These are phyloP conservation scores for Leucania comma DNA, from an alignment of 2,888 invertebrate genomes.

Conservation along the genomic window DNA sequence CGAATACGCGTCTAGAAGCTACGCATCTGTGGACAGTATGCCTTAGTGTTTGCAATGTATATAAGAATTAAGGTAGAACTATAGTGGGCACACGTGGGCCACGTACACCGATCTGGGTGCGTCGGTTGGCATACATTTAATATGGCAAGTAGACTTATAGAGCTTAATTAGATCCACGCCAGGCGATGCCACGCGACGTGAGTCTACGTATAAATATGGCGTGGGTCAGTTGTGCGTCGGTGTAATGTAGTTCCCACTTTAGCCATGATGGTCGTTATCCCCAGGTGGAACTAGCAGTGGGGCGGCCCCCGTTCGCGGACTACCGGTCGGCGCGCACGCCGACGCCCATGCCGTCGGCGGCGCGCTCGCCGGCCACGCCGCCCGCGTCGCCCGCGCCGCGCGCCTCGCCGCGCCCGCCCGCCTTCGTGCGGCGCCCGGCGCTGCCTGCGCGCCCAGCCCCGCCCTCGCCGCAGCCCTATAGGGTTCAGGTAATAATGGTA, in stretches of 20 bases:
- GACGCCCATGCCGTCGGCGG: constrained; percentile 47
- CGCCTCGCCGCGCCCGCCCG: constrained; percentile 64
- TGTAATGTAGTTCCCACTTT: not conserved
- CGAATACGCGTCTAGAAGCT: too few species aligned
- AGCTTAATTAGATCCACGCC: too few species aligned
- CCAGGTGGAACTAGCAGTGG: constrained; percentile 86
- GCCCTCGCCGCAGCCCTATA: constrained; percentile 50
- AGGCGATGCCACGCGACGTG: too few species aligned
- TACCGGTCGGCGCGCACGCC: constrained; percentile 77
- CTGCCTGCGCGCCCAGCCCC: not conserved
- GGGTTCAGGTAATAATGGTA: constrained; percentile 12
- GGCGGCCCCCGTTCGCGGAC: constrained; percentile 81
- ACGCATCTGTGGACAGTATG: too few species aligned
- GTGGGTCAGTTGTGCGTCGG: too few species aligned
- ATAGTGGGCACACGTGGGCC: too few species aligned
- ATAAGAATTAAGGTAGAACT: too few species aligned
- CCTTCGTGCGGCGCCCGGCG: constrained; percentile 54
- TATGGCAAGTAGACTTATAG: too few species aligned
- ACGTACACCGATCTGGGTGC: too few species aligned
- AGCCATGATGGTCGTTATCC: not conserved
- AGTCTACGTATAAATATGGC: too few species aligned
- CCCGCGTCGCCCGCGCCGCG: constrained; percentile 28
- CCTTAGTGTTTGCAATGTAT: too few species aligned
- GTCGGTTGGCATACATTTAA: too few species aligned
- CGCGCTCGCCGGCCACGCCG: constrained; percentile 53